These are phyloP conservation scores for Sphaerophoria rueppellii DNA, from an alignment of 2,888 invertebrate genomes.

Conservation along the genomic window DNA sequence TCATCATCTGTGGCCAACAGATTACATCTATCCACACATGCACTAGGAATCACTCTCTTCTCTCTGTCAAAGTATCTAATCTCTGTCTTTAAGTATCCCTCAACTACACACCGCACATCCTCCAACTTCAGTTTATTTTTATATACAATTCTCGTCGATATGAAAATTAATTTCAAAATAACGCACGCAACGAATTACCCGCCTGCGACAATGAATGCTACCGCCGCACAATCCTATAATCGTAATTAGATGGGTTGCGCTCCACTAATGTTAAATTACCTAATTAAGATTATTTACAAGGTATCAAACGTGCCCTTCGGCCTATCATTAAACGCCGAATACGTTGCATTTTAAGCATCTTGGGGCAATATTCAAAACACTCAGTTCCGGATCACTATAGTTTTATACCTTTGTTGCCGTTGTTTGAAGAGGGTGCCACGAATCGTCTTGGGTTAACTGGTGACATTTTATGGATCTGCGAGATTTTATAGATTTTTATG, in stretches of 20 bases:
- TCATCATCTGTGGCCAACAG: conserved; percentile 72
- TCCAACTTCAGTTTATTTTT: conserved; percentile 49
- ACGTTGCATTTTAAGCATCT: conserved; percentile 29
- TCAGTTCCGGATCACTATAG: conserved; percentile 67
- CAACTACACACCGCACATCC: conserved; percentile 30
- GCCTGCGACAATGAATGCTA: background rate
- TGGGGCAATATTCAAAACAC: conserved; percentile 35
- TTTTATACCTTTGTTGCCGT: conserved; percentile 51
- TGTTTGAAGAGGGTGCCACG: conserved; percentile 14
- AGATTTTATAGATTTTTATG: conserved; percentile 52
- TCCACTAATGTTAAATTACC: conserved; percentile 81
- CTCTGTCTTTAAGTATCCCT: conserved; percentile 2
- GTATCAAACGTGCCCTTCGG: conserved; percentile 72
- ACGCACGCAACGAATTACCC: conserved; percentile 46
- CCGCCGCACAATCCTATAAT: conserved; percentile 32
- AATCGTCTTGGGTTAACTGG: conserved; percentile 43
- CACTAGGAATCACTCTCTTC: conserved; percentile 11
- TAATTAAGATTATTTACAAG: conserved; percentile 81
- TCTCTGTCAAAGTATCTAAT: conserved; percentile 44
- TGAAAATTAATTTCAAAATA: conserved; percentile 64
- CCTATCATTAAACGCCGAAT: conserved; percentile 59
- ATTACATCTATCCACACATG: conserved; percentile 70
- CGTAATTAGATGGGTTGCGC: conserved; percentile 78
- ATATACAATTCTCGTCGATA: conserved; percentile 46
- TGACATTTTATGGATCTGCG: conserved; percentile 65